Evolutionary conservation across 2,797 vertebrate species (phyloP).

Genomic region (Acanthurus leucopareius): DNA sequence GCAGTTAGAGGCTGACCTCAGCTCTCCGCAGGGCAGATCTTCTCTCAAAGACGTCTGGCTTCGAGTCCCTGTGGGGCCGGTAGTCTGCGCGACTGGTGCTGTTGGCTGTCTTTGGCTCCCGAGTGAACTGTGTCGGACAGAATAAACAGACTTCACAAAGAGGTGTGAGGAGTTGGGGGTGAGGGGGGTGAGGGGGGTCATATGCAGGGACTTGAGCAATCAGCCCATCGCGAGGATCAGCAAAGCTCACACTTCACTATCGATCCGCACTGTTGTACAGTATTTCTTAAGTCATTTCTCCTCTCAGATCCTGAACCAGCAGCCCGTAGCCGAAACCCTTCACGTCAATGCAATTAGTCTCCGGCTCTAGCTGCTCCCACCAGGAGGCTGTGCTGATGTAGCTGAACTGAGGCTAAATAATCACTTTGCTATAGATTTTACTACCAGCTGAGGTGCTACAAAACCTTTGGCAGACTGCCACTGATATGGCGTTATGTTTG

Average conservation of each 20-base stretch:
- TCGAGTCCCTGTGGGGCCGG: slow-evolving; percentile 74
- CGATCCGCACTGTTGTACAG: slow-evolving; percentile 68
- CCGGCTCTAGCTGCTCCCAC: slow-evolving; percentile 53
- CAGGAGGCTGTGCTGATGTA: slow-evolving; percentile 74
- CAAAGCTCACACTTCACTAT: slow-evolving; percentile 77
- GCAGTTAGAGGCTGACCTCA: slow-evolving; percentile 82
- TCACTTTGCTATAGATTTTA: slow-evolving; percentile 79
- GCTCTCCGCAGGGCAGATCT: slow-evolving; percentile 77
- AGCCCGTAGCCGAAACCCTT: slow-evolving; percentile 49
- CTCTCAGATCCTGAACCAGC: slow-evolving; percentile 68
- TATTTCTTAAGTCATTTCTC: slow-evolving; percentile 76
- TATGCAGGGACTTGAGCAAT: slow-evolving; percentile 52
- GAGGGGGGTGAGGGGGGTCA: too few species aligned
- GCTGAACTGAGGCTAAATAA: slow-evolving; percentile 73
- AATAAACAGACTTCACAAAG: slow-evolving; percentile 66
- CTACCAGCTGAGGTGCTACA: slow-evolving; percentile 63
- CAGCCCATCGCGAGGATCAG: slow-evolving; percentile 69
- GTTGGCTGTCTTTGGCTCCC: slow-evolving; percentile 71
- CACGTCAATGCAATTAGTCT: slow-evolving; percentile 79
- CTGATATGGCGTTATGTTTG: slow-evolving; percentile 36
- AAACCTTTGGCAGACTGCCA: slow-evolving; percentile 49
- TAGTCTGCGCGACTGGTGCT: slow-evolving; percentile 81
- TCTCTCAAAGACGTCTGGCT: slow-evolving; percentile 76
- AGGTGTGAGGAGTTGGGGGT: slow-evolving; percentile 7
- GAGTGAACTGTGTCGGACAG: slow-evolving; percentile 78